Evolutionary conservation across 2,113 vertebrate genomes (phyloP), one percentile per base, ranked within the genome.

Genomic region (Rhinolophus sinicus): DNA sequence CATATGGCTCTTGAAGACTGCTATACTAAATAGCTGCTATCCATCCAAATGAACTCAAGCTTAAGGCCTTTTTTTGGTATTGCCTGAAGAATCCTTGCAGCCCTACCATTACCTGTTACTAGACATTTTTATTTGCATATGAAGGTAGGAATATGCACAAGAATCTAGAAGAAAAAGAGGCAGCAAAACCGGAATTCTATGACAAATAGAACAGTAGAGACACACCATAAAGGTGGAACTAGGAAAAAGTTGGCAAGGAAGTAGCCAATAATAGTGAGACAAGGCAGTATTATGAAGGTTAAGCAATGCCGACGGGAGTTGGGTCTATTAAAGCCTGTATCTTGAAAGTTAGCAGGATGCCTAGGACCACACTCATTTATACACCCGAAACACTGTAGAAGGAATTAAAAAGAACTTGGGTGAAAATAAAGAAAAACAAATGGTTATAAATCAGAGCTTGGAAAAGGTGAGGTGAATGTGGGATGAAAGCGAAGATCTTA

Each of bases 161-260:
- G 40, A 92, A 88, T 65, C 33, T 24, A 38, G 16, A 30, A 21
- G 28, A 13, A 7, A 67, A 65, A 64, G 73, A 89, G 5, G 15
- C 26, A 88, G 82, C 35, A 67, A 93, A 90, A 96, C 44, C 24
- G 65, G 5, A 90, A 93, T 81, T 50, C 50, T 47, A 93, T 62
- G 75, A 67, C 60, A 93, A 95, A 92, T 1, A 14, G 22, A 92
- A 72, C 13, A 44, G 5, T 78, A 93, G 16, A 88, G 54, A 75
- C 33, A 82, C 50, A 80, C 30, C 73, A 83, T 38, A 60, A 88
- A 76, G 28, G 52, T 72, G 60, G 19, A 75, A 88, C n/a, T 97
- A 93, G 18, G 30, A 88, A 95, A 97, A 97, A 98, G 88, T 93
- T 94, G 76, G 77, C 73, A 97, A 92, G 54, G 44, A 94, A 94